Conservation (phyloP, 2,797 vertebrate species). For the Alcedo quadribrachys region DNA sequence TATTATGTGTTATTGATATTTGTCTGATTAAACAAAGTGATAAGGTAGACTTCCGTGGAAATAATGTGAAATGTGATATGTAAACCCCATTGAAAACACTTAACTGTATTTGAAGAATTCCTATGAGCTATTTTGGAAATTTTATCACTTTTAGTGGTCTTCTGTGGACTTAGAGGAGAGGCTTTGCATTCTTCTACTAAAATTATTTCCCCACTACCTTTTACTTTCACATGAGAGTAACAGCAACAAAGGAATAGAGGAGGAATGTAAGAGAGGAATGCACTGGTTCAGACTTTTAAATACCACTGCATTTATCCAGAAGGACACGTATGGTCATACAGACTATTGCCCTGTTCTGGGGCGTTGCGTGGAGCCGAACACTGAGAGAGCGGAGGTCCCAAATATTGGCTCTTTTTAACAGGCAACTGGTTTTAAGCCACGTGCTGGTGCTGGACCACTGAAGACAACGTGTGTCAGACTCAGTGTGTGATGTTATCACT, state of each 20-base stretch:
- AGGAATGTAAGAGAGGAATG: constrained; percentile 58
- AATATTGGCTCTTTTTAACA: constrained; percentile 44
- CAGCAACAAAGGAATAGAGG: constrained; percentile 71
- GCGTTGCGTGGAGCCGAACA: constrained; percentile 18
- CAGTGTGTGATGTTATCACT: constrained; percentile 72
- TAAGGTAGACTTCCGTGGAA: constrained; percentile 72
- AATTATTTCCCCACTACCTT: constrained; percentile 63
- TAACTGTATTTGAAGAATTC: constrained; percentile 68
- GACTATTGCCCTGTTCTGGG: constrained; percentile 49
- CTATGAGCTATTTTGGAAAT: constrained; percentile 67
- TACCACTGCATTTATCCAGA: constrained; percentile 58
- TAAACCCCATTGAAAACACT: constrained; percentile 60
- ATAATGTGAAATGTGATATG: constrained; percentile 60
- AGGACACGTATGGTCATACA: constrained; percentile 59
- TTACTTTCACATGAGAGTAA: constrained; percentile 70
- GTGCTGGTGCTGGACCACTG: constrained; percentile 69
- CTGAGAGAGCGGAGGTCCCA: neutral
- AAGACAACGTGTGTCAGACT: constrained; percentile 76
- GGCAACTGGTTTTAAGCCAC: constrained; percentile 57
- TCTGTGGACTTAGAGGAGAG: constrained; percentile 70
- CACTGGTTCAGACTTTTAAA: constrained; percentile 55
- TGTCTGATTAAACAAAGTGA: constrained; percentile 75
- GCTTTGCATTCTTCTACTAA: constrained; percentile 67
- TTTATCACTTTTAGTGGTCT: constrained; percentile 71
- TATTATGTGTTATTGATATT: constrained; percentile 76